Evolutionary conservation across 2,113 vertebrate genomes (phyloP).

Genomic region (Myxocyprinus asiaticus): DNA sequence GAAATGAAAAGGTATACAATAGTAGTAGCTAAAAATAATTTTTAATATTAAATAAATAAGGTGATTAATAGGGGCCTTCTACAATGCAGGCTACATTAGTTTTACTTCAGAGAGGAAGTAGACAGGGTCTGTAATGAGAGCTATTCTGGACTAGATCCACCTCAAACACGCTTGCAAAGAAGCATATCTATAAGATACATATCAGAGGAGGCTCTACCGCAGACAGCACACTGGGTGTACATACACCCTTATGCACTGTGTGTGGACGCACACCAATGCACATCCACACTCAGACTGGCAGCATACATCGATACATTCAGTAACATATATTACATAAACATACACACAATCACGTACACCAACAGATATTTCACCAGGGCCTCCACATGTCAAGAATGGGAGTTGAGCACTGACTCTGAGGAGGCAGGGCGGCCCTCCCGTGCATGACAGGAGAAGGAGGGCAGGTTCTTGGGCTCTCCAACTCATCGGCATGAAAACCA

Average conservation of each 20-base stretch:
- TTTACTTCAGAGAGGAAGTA: constrained; percentile 86
- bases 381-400: constrained; percentile 84
- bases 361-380: constrained; percentile 78
- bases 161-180: constrained; percentile 83
- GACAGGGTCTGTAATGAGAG: constrained; percentile 79
- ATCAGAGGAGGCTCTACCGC: constrained; percentile 74
- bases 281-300: background rate
- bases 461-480: background rate
- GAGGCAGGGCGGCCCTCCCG: too few species aligned
- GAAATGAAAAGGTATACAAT: constrained; percentile 19
- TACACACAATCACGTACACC: background rate
- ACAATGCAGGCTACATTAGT: constrained; percentile 88
- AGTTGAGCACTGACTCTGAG: background rate
- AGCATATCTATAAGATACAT: constrained; percentile 97
- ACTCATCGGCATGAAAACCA: background rate
- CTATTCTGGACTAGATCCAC: constrained; percentile 78
- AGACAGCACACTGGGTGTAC: constrained; percentile 33
- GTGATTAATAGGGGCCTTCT: constrained; percentile 85
- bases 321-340: background rate
- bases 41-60: constrained; percentile 84
- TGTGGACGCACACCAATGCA: constrained; percentile 13
- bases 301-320: constrained; percentile 2
- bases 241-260: background rate
- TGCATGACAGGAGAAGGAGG: constrained; percentile 1
- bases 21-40: constrained; percentile 75